Evolutionary conservation across 2,797 vertebrate species (phyloP).

Genomic region (Vireo griseus): DNA sequence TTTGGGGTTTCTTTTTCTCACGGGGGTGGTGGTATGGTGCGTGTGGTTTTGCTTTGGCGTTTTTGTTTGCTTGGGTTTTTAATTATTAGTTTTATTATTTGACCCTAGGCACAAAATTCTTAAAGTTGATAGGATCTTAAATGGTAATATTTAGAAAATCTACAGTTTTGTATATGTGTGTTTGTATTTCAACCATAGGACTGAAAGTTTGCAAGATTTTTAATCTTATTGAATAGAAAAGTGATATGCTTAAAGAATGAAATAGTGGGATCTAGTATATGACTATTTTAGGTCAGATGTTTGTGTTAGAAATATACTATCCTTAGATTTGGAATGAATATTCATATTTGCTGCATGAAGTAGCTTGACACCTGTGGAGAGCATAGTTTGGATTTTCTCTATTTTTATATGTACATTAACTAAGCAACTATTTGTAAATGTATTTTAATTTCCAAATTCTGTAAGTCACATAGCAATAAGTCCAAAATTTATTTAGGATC

Average conservation of each 20-base stretch:
- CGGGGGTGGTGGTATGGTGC: accelerated
- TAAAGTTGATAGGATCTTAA: neutral
- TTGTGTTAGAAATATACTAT: neutral
- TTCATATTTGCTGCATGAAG: neutral
- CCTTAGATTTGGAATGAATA: neutral
- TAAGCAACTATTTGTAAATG: neutral
- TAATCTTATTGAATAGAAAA: neutral
- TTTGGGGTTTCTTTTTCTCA: neutral
- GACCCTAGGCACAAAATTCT: neutral
- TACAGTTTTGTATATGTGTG: neutral
- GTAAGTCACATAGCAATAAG: neutral
- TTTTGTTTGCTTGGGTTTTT: neutral
- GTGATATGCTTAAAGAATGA: neutral
- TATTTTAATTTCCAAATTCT: neutral
- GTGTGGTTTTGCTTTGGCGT: neutral
- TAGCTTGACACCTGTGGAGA: neutral
- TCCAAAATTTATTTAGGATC: neutral
- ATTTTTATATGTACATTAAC: neutral
- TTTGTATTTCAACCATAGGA: neutral
- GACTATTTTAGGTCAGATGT: neutral
- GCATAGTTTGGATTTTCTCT: neutral
- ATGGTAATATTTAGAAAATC: neutral
- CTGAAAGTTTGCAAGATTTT: neutral
- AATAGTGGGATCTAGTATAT: neutral
- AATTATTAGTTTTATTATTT: neutral